These are phyloP conservation scores for Paracyprichromis sp. DNA, from an alignment of 2,113 vertebrate genomes.

Conservation along the genomic window DNA sequence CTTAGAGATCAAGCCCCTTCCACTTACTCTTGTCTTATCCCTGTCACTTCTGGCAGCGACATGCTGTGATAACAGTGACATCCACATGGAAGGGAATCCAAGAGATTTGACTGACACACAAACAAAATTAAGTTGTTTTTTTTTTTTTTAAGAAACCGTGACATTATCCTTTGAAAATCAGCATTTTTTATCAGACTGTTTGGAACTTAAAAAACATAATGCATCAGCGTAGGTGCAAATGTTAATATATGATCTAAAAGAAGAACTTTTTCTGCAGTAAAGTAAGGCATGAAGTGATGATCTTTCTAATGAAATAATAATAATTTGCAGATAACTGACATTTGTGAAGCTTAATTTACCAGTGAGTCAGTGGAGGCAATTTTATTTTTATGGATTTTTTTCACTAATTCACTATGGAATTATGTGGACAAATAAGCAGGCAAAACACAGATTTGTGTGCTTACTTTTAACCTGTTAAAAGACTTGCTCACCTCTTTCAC, in stretches of 20 bases:
- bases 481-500: constrained; percentile 47
- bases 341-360: background rate
- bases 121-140: background rate
- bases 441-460: background rate
- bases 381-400: background rate
- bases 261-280: background rate
- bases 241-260: background rate
- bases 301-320: background rate
- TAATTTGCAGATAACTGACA: background rate
- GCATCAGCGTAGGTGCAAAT: background rate
- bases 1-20: background rate
- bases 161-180: background rate
- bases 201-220: background rate
- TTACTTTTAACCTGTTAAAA: background rate
- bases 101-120: background rate
- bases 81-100: background rate
- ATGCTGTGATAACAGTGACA: constrained; percentile 2
- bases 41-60: constrained; percentile 1
- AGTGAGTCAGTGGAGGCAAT: background rate
- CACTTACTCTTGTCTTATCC: constrained; percentile 6
- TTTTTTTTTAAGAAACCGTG: background rate
- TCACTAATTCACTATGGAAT: background rate
- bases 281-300: background rate
- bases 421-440: background rate
- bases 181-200: background rate